Evolutionary conservation across 2,113 vertebrate genomes (phyloP).

Genomic region (Menidia beryllina): DNA sequence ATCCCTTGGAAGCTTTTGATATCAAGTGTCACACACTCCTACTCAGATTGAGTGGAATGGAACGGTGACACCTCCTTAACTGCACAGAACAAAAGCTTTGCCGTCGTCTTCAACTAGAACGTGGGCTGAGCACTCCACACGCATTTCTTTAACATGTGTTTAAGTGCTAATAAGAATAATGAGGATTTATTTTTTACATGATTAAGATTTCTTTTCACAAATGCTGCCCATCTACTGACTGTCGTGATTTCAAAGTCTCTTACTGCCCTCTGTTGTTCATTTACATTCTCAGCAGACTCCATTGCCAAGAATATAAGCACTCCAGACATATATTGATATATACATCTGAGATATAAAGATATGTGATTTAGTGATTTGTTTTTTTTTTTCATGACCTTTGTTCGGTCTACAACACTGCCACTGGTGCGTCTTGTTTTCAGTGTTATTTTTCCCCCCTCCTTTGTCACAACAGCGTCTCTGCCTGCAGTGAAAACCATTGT

Average conservation of each 20-base stretch:
- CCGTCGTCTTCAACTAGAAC: background rate
- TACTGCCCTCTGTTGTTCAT: slow-evolving; percentile 41
- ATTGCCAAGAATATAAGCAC: background rate
- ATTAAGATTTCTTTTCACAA: background rate
- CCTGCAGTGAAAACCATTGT: slow-evolving; percentile 9
- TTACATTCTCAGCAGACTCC: slow-evolving; percentile 7
- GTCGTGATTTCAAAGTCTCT: slow-evolving; percentile 3
- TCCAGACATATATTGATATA: no score
- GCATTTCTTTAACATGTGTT: background rate
- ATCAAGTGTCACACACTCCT: no score
- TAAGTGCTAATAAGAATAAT: background rate
- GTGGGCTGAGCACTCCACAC: background rate
- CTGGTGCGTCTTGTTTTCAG: slow-evolving; percentile 37
- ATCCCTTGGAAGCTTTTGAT: no score
- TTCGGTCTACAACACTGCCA: slow-evolving; percentile 16
- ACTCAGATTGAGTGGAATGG: no score
- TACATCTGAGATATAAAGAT: no score
- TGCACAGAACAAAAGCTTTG: background rate
- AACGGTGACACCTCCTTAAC: no score
- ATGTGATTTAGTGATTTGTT: no score
- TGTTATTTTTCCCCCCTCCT: background rate
- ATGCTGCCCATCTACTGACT: background rate
- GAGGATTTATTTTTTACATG: no score
- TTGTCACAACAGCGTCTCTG: slow-evolving; percentile 24
- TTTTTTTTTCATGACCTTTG: background rate